Evolutionary conservation across 2,888 invertebrate genomes (phyloP), one percentile per base, ranked within the genome.

Genomic region (Notocelia uddmanniana): DNA sequence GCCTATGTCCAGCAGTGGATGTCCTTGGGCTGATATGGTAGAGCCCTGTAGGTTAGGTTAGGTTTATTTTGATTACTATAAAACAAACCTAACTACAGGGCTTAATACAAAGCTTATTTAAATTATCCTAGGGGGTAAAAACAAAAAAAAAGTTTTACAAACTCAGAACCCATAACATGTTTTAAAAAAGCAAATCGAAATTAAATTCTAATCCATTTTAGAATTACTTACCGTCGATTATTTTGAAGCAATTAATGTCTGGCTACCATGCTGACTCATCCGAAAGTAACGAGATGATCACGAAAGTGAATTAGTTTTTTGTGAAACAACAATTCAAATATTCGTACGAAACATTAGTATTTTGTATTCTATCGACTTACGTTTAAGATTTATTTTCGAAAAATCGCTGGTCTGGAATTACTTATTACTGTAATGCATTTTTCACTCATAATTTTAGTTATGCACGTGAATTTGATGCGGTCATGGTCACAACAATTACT

Each of bases 261-360:
- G 8, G 6, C 45, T n/a, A 23, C 15, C 0, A 5, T 63, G 50
- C 34, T 63, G 63, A 63, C 19, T 63, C 50, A 63, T 63, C 19
- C 19, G 63, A 63, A 50, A 63, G 63, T 50, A 19, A 50, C 21
- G 63, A 63, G 19, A 48, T 48, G 26, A 15, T 26, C 26, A 50
- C 15, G 19, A 50, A 31, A 63, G 50, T 52, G 23, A 31, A 0
- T n/a, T 41, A 15, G 8, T 8, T 6, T 3, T 0, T 41, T 37
- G 18, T 8, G 19, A 19, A 19, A 5, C 8, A 21, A 37, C 11
- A 45, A 8, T 45, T n/a, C 13, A 8, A 45, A 45, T n/a, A 31
- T 10, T 18, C 34, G 34, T 18, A 41, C 23, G 3, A 26, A 9
- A 23, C 37, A 21, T 19, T 15, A 10, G 9, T 41, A 37, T 13